These are phyloP conservation scores for Drosophila vallismaia DNA, from an alignment of 2,888 invertebrate species.

Conservation along the genomic window DNA sequence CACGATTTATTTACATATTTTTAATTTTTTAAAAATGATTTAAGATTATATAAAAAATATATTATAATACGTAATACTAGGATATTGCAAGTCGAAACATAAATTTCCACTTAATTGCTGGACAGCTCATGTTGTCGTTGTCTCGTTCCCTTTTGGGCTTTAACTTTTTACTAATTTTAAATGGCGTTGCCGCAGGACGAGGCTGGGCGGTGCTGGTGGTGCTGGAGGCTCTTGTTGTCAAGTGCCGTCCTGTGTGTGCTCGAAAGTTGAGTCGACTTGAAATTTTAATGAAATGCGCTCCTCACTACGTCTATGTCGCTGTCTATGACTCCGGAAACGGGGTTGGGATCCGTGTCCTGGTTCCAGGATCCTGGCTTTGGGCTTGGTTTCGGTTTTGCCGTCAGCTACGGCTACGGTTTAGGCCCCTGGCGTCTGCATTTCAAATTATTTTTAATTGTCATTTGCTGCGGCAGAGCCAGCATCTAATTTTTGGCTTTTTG, in stretches of 20 bases:
- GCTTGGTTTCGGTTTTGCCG: background rate
- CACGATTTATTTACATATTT: too few species aligned
- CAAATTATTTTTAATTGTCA: slow-evolving; percentile 77
- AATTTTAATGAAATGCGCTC: slow-evolving; percentile 74
- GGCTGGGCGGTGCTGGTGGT: slow-evolving; percentile 12
- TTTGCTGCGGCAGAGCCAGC: slow-evolving; percentile 52
- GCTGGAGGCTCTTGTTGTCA: slow-evolving; percentile 46
- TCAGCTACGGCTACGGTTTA: background rate
- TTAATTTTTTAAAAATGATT: too few species aligned
- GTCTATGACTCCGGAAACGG: slow-evolving; percentile 11
- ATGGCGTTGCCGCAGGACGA: slow-evolving; percentile 48
- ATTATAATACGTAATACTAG: background rate
- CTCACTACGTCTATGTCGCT: slow-evolving; percentile 26
- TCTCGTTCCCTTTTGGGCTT: slow-evolving; percentile 50
- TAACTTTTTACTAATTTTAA: slow-evolving; percentile 74
- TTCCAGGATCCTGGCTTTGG: background rate
- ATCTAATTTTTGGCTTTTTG: slow-evolving; percentile 16
- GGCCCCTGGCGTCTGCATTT: slow-evolving; percentile 61
- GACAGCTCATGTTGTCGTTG: slow-evolving; percentile 54
- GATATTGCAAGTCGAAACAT: background rate
- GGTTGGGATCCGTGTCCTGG: slow-evolving; percentile 1
- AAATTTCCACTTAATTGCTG: slow-evolving; percentile 59
- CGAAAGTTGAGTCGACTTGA: slow-evolving; percentile 63
- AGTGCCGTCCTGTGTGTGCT: slow-evolving; percentile 46
- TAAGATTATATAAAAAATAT: too few species aligned